Conservation (phyloP, 2,113 vertebrate genomes). For the Cinclus mexicanus region DNA sequence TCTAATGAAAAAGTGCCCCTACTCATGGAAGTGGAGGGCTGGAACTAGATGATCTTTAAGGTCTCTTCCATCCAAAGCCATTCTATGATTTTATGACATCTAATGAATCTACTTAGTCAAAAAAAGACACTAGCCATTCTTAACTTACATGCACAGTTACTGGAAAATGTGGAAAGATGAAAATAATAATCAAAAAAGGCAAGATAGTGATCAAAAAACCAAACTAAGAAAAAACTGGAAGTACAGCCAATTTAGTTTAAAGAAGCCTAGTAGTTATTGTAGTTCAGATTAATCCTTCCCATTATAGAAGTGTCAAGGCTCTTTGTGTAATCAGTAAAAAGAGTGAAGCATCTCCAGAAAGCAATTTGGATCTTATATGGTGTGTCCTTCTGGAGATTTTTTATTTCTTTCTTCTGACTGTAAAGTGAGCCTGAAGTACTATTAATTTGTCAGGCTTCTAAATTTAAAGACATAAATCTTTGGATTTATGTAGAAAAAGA, state of each 20-base stretch:
- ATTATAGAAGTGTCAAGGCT: not conserved
- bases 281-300: not conserved
- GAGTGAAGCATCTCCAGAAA: not conserved
- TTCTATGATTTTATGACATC: not conserved
- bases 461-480: not conserved
- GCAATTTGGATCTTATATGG: not conserved
- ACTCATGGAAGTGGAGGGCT: not conserved
- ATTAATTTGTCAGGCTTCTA: not conserved
- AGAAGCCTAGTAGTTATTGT: not conserved
- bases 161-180: not conserved
- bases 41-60: not conserved
- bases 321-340: not conserved
- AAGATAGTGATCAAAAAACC: not conserved
- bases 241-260: not conserved
- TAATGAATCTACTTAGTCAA: not conserved
- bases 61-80: not conserved
- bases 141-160: not conserved
- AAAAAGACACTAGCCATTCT: not conserved
- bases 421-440: not conserved
- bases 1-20: not conserved
- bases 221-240: not conserved
- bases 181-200: not conserved
- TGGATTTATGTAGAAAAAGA: not conserved
- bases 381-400: not conserved
- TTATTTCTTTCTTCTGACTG: not conserved